Evolutionary conservation across 2,888 invertebrate genomes (phyloP).

Genomic region (Ephialtes manifestator): DNA sequence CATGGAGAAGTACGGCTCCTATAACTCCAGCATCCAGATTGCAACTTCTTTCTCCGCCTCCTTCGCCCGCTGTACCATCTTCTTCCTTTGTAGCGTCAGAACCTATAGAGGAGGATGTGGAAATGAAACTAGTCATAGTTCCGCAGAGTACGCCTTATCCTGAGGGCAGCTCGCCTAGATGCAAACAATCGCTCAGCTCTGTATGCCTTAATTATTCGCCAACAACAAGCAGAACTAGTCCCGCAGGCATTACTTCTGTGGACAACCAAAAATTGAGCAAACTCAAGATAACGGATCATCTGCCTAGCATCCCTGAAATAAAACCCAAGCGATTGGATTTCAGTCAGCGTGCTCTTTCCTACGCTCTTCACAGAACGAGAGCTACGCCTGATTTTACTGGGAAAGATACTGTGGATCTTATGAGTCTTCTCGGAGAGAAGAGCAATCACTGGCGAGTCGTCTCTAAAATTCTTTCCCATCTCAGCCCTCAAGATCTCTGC

Average conservation of each 20-base stretch:
- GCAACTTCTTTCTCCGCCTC: slow-evolving; percentile 76
- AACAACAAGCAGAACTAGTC: slow-evolving; percentile 71
- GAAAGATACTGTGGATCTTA: slow-evolving; percentile 79
- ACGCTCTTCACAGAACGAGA: slow-evolving; percentile 72
- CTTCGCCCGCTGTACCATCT: slow-evolving; percentile 78
- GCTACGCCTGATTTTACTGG: slow-evolving; percentile 79
- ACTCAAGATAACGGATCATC: slow-evolving; percentile 74
- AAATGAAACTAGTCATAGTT: slow-evolving; percentile 79
- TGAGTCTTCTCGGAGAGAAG: slow-evolving; percentile 83
- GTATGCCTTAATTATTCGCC: slow-evolving; percentile 72
- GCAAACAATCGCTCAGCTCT: slow-evolving; percentile 42
- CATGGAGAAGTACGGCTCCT: slow-evolving; percentile 71
- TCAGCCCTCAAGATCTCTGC: slow-evolving; percentile 83
- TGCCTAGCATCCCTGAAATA: slow-evolving; percentile 71
- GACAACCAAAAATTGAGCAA: slow-evolving; percentile 76
- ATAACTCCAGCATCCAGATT: slow-evolving; percentile 75
- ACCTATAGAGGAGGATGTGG: slow-evolving; percentile 76
- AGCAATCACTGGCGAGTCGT: slow-evolving; percentile 82
- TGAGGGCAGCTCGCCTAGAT: neutral
- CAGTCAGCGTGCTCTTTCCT: slow-evolving; percentile 72
- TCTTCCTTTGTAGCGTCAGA: slow-evolving; percentile 76
- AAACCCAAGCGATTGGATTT: slow-evolving; percentile 83
- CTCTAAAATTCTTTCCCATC: slow-evolving; percentile 81
- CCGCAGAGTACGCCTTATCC: slow-evolving; percentile 77
- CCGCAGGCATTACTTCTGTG: slow-evolving; percentile 67